Evolutionary conservation across 2,888 invertebrate genomes (phyloP), one percentile per base, ranked within the genome.

Genomic region (Ochropleura leucogaster): DNA sequence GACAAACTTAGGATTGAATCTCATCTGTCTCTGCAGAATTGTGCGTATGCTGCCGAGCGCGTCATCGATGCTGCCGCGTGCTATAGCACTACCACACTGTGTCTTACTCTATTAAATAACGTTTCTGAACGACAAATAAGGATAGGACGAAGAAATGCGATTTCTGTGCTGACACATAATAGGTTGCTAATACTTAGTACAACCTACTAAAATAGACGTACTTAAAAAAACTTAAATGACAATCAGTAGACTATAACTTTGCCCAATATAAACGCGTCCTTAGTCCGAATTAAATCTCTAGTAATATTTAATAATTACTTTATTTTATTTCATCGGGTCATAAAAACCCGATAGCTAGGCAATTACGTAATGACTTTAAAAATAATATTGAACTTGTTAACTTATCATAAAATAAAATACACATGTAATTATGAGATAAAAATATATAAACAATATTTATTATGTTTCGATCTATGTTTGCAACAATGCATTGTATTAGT

Each of bases 241-340:
- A 70, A 47, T 83, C 68, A 80, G 84, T 76, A 53, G 80, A 18
- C 53, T 63, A 65, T 65, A 73, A 46, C 62, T 47, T 55, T 30
- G 40, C 30, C 42, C 60, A 68, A 47, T 66, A 10, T 18, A 16
- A 51, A 64, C 46, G 20, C 55, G 16, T 30, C 14, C 14, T 75
- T 84, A 83, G 80, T 55, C 68, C 76, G 73, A 83, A 86, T 84
- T 79, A 68, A 76, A 86, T 84, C 64, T 74, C 14, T 74, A 64
- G 59, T 74, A 68, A 69, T 44, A 68, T 63, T 72, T 57, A 51
- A 55, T 76, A 46, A 30, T 65, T 5, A 46, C 49, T 3, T 51
- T 51, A 63, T 40, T 4, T 55, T 57, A 82, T 42, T 49, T 78
- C 46, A 65, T 83, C 10, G 51, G 63, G 69, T 75, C 68, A 62